Conservation (phyloP, 2,888 invertebrate species). For the Atrina japonica region DNA sequence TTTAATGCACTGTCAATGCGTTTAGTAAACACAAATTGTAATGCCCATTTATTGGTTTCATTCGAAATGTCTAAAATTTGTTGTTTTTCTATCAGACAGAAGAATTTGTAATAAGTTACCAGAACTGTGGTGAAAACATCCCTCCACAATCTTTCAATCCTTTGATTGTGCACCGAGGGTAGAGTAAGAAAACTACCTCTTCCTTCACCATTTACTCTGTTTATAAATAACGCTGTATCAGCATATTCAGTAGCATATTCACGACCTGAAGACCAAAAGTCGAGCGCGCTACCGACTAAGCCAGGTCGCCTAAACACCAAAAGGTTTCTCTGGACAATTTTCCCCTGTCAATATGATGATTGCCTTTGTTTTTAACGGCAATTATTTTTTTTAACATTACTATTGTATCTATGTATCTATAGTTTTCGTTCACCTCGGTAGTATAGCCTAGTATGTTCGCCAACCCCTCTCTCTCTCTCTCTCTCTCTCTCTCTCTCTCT, state of each 20-base stretch:
- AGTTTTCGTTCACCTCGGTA: too few species aligned
- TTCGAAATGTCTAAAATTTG: slow-evolving; percentile 16
- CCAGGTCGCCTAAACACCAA: too few species aligned
- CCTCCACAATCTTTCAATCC: slow-evolving; percentile 41
- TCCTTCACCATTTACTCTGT: slow-evolving; percentile 4
- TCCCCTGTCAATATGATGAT: too few species aligned
- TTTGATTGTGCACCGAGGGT: slow-evolving; percentile 39
- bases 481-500: too few species aligned
- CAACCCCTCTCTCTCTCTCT: too few species aligned
- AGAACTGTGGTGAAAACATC: slow-evolving; percentile 31
- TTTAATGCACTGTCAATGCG: slow-evolving; percentile 9
- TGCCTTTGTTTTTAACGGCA: too few species aligned
- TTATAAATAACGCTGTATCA: slow-evolving; percentile 30
- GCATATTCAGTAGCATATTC: slow-evolving; percentile 40
- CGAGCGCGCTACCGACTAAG: too few species aligned
- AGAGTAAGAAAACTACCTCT: slow-evolving; percentile 32
- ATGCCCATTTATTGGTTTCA: slow-evolving; percentile 4
- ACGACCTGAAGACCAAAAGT: too few species aligned
- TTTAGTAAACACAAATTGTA: slow-evolving; percentile 37
- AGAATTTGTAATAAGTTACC: slow-evolving; percentile 19
- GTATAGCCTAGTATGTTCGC: too few species aligned
- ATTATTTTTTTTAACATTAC: too few species aligned
- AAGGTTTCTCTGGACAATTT: too few species aligned
- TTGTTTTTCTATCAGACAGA: slow-evolving; percentile 29
- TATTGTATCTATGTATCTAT: too few species aligned